Evolutionary conservation across 2,888 invertebrate genomes (phyloP), one percentile per base, ranked within the genome.

Genomic region (Chrysotoxum bicinctum): DNA sequence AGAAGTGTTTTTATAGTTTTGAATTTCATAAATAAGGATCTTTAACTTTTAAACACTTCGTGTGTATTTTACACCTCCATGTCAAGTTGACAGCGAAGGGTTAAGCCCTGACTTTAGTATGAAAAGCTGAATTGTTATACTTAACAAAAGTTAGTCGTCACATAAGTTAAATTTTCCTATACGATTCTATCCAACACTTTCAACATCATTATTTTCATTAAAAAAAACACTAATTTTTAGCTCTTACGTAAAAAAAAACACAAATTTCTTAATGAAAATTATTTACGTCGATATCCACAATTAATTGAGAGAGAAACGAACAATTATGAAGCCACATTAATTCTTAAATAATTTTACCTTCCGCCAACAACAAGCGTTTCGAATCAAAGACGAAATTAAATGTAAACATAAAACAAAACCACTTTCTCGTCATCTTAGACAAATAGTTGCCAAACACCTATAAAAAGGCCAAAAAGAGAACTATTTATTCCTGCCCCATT

Each of bases 371-470:
- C 12, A 26, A 75, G 5, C 21, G 12, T 23, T 54, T 69, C 50
- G 7, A 69, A 56, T 64, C 23, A 69, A 64, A 62, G 52, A 6
- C 21, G 30, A 77, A 43, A 45, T 19, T 56, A 68, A 50, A 50
- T 37, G 16, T 32, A 80, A 68, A 62, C 69, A 68, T 37, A 8
- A 16, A 30, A 21, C 50, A 64, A 30, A 60, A 73, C 60, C 54
- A 80, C 68, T 58, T 68, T 60, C 45, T 26, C 54, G 43, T 16
- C 45, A 43, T 23, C 50, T 45, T 16, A 77, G 68, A 77, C 76
- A 81, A 64, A 64, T 68, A 50, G 75, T 69, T 81, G 85, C 85
- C 81, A 85, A 85, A 80, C 37, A 64, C 5, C 23, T 54, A 35
- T 19, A 12, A 26, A 78, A 48, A 73, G 35, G 37, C 50, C 56